phyloP scores from a whole-genome alignment of 2,113 vertebrate genomes.

The Callopanchax toddi region DNA sequence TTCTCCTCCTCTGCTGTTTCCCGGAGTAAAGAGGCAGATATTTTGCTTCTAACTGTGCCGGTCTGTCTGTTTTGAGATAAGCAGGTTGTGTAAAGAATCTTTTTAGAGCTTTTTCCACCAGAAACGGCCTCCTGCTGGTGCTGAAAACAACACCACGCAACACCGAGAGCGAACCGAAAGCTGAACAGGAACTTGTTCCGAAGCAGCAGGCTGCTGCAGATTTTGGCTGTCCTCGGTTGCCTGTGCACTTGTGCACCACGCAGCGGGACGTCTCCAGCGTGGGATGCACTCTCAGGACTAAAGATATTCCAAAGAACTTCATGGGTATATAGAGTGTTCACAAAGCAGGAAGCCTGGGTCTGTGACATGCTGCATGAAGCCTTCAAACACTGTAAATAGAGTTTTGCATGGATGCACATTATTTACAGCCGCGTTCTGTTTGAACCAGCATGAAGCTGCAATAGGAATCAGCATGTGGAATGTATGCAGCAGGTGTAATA shows the following conservation, averaged over 20 bases:
- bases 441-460: too few species aligned
- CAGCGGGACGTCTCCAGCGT: neutral
- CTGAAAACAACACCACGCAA: neutral
- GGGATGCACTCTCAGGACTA: neutral
- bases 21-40: neutral
- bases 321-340: neutral
- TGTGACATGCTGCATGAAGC: neutral
- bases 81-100: neutral
- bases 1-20: neutral
- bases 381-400: neutral
- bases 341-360: neutral
- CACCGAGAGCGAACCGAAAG: neutral
- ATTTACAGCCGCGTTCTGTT: too few species aligned
- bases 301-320: neutral
- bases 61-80: conserved; percentile 6
- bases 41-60: neutral
- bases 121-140: neutral
- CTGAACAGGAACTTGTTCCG: neutral
- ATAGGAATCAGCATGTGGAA: too few species aligned
- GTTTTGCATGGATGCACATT: too few species aligned
- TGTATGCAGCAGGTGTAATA: too few species aligned
- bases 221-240: neutral
- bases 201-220: neutral
- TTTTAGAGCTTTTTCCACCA: neutral
- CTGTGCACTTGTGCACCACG: neutral